Percentiles rank a stretch among this genome's conserved stretches.
phyloP scores from a whole-genome alignment of 1,140 invertebrate species.

The Polyergus mexicanus region DNA sequence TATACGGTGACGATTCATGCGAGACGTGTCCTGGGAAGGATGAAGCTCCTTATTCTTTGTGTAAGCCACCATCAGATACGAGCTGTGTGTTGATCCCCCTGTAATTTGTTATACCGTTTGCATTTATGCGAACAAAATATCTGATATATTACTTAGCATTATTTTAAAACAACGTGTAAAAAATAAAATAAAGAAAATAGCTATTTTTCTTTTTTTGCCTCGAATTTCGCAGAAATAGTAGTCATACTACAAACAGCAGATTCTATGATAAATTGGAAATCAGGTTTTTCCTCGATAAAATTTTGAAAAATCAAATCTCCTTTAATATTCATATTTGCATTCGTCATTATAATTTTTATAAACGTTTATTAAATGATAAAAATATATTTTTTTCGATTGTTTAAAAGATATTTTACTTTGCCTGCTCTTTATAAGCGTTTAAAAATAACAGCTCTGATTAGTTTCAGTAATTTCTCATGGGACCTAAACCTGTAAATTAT shows the following conservation, averaged over 20 bases:
- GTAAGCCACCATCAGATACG: slow-evolving; percentile 54
- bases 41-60: slow-evolving; percentile 62
- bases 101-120: slow-evolving; percentile 8
- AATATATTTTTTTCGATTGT: no score
- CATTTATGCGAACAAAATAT: not conserved
- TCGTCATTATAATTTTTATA: not conserved
- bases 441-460: no score
- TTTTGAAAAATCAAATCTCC: not conserved
- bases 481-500: no score
- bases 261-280: not conserved
- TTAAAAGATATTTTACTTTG: no score
- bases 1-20: not conserved
- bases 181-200: not conserved
- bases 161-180: not conserved
- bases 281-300: not conserved
- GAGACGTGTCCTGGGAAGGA: slow-evolving; percentile 35
- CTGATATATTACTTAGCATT: not conserved
- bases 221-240: not conserved
- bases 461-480: not conserved
- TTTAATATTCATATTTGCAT: not conserved
- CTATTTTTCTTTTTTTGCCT: not conserved
- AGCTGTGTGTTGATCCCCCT: not conserved
- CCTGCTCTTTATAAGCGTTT: no score
- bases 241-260: not conserved
- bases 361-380: no score